A percentile compares a stretch with the other conserved stretches of the same genome.
phyloP scores from a whole-genome alignment of 2,113 vertebrate genomes.

The Panthera leo region DNA sequence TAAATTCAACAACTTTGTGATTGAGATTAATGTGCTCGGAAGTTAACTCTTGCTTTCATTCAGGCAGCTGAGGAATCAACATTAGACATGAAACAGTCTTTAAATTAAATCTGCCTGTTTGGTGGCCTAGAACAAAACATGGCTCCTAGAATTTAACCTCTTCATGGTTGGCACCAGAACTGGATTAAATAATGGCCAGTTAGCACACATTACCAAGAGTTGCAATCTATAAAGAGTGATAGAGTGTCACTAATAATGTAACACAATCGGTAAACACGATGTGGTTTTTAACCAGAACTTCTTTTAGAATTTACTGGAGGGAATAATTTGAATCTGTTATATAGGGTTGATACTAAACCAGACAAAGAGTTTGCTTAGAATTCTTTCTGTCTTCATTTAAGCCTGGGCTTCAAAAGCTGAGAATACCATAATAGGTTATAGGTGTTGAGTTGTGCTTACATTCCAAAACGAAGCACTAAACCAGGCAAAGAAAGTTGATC shows the following conservation, averaged over 20 bases:
- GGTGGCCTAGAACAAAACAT: conserved; percentile 1
- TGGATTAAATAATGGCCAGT: neutral
- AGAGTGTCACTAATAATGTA: neutral
- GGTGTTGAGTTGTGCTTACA: neutral
- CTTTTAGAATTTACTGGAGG: neutral
- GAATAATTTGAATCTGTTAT: conserved; percentile 19
- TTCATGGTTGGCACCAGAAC: neutral
- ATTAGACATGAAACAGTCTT: neutral
- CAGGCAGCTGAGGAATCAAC: neutral
- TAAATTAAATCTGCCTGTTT: conserved; percentile 48
- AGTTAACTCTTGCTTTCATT: conserved; percentile 50
- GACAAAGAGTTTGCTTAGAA: neutral
- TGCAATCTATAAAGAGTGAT: neutral
- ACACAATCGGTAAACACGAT: neutral
- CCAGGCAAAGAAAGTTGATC: neutral
- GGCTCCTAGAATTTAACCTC: neutral
- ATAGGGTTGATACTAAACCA: neutral
- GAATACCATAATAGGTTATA: neutral
- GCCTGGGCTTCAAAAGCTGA: conserved; percentile 7
- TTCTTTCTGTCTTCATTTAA: conserved; percentile 5
- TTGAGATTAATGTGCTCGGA: conserved; percentile 59
- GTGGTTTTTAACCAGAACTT: neutral
- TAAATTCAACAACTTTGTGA: conserved; percentile 56
- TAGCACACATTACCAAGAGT: neutral
- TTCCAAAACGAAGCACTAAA: neutral